Evolutionary conservation across 2,797 vertebrate species (phyloP), one percentile per base, ranked within the genome.

Genomic region (Pachyuromys duprasi): DNA sequence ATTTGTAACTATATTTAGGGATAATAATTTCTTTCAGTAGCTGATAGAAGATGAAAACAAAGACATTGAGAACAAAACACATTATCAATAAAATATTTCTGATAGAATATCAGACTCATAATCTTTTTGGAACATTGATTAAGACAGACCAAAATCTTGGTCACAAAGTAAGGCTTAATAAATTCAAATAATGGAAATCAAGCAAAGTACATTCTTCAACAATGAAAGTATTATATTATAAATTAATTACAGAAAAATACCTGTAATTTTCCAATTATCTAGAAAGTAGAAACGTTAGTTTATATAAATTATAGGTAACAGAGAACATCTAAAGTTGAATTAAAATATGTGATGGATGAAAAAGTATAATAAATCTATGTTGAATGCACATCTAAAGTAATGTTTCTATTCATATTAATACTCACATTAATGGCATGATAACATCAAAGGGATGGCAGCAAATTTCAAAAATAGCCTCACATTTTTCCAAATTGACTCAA

Each of bases 171-270:
- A 81, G 2, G 1, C 12, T 81, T 14, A 70, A 70, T 76, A 76
- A 69, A 92, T 81, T 90, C 20, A 81, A 86, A 57, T 86, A 20
- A 69, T 18, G 63, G 39, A 89, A 89, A 86, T 36, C 22, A 76
- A 72, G 8, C 11, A 57, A 45, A 36, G 4, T 60, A 6, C 45
- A 14, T 60, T 75, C 15, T 80, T 39, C 39, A 14, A 75, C 26
- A 55, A 86, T 9, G 67, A 75, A 80, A 42, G 1, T 36, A 39
- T 84, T 87, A 57, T 57, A 53, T 31, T 72, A 26, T 33, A 80
- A 60, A 60, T 89, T 89, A 84, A 80, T 39, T n/a, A 57, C 57
- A 89, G 72, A 42, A 79, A 72, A 18, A 33, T 39, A 92, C 65
- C 24, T 78, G 69, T 60, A 89, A 39, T n/a, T 62, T 69, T 14